Percentiles rank a stretch among this genome's conserved stretches.
Evolutionary conservation across 92 coral and sea anemone species (phyloP).

Genomic region (Epizoanthus stellaris): DNA sequence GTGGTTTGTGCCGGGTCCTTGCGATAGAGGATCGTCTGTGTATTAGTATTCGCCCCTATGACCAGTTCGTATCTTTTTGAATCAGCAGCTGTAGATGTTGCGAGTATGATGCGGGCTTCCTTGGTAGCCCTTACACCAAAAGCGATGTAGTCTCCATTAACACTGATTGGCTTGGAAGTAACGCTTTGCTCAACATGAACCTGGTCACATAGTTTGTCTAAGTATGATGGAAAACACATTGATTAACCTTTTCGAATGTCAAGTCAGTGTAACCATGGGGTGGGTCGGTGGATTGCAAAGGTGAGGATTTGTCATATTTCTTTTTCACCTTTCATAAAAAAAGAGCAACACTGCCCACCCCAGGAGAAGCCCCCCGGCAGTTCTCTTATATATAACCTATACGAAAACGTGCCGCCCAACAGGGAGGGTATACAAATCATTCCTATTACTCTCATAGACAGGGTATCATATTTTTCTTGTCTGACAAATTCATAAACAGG

Average conservation of each 20-base stretch:
- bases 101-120: not conserved
- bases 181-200: not conserved
- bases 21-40: slow-evolving; percentile 2
- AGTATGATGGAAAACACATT: not conserved
- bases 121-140: not conserved
- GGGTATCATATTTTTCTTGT: too few species aligned
- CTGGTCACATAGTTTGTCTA: slow-evolving; percentile 8
- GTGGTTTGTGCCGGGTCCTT: not conserved
- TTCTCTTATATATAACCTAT: too few species aligned
- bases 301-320: too few species aligned
- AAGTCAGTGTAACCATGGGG: not conserved
- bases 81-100: not conserved
- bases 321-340: too few species aligned
- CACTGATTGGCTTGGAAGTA: not conserved
- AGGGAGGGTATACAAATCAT: too few species aligned
- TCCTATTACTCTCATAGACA: too few species aligned
- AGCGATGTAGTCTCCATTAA: not conserved
- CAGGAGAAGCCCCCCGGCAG: too few species aligned
- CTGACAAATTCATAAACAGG: too few species aligned
- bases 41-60: not conserved
- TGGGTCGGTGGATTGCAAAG: too few species aligned
- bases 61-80: not conserved
- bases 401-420: too few species aligned
- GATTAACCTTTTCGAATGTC: not conserved
- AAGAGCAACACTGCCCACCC: too few species aligned